Percentiles rank a stretch among this genome's conserved stretches.
Conservation (phyloP, 2,888 invertebrate genomes). For the Axea sp. region DNA sequence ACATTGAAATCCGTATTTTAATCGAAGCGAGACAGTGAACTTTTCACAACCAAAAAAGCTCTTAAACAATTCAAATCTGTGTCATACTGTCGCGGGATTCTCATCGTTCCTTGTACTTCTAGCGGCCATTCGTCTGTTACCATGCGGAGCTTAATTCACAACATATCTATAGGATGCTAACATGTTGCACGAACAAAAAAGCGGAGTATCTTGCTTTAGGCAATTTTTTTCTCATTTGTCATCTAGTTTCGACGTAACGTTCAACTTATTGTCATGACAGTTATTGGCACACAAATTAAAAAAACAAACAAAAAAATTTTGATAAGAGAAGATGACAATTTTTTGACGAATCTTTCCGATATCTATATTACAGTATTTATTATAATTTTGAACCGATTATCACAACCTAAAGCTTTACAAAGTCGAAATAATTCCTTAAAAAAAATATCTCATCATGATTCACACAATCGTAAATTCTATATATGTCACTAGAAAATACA, state of each 20-base stretch:
- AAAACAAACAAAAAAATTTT: not conserved
- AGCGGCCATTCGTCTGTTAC: constrained; percentile 34
- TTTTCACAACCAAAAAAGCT: constrained; percentile 22
- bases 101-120: constrained; percentile 34
- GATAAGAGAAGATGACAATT: not conserved
- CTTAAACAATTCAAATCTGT: constrained; percentile 29
- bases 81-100: constrained; percentile 29
- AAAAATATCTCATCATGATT: no score
- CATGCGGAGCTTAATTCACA: constrained; percentile 38
- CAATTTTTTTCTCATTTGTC: constrained; percentile 9
- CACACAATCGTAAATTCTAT: no score
- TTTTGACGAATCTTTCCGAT: no score
- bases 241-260: constrained; percentile 7
- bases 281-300: constrained; percentile 5
- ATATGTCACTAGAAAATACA: no score
- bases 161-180: constrained; percentile 28
- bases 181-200: constrained; percentile 17
- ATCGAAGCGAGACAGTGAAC: constrained; percentile 8
- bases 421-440: no score
- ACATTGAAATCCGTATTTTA: constrained; percentile 17
- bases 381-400: no score
- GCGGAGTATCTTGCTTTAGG: constrained; percentile 3
- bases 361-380: no score
- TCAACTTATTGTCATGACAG: constrained; percentile 1
- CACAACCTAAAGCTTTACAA: no score